Evolutionary conservation across 2,888 invertebrate genomes (phyloP).

Genomic region (Archaeoteleia sp.): DNA sequence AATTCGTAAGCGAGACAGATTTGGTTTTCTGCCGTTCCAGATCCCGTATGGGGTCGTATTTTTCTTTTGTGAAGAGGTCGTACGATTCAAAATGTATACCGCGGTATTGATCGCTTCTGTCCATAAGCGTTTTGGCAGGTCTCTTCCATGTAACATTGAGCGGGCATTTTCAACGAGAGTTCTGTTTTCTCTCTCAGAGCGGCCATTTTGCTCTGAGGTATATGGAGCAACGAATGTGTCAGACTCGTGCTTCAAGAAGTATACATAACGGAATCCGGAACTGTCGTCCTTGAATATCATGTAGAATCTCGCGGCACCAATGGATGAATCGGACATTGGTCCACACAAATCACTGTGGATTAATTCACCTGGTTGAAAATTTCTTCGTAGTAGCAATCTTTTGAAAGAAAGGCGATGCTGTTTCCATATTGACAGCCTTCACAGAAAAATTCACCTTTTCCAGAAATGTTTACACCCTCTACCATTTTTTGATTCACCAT

Average conservation of each 20-base stretch:
- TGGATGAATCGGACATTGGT: conserved; percentile 46
- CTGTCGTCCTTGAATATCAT: conserved; percentile 50
- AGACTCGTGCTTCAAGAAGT: conserved; percentile 47
- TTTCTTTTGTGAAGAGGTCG: too few relatives aligned
- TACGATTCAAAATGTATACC: conserved; percentile 19
- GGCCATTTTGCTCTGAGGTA: conserved; percentile 10
- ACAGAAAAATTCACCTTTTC: conserved; percentile 25
- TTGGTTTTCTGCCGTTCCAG: too few relatives aligned
- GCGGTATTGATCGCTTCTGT: conserved; percentile 35
- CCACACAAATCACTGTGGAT: conserved; percentile 54
- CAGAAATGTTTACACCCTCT: conserved; percentile 35
- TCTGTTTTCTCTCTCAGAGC: neutral
- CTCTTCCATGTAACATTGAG: conserved; percentile 18
- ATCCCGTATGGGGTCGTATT: too few relatives aligned
- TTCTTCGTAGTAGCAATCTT: conserved; percentile 4
- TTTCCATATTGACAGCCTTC: conserved; percentile 22
- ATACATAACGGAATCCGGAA: conserved; percentile 40
- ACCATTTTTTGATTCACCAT: conserved; percentile 15
- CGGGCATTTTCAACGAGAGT: neutral
- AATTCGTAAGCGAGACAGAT: too few relatives aligned
- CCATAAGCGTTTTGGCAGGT: conserved; percentile 39
- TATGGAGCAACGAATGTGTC: conserved; percentile 16
- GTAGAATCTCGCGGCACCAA: conserved; percentile 48
- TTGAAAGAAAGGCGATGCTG: conserved; percentile 5
- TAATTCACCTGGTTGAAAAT: conserved; percentile 16